A percentile compares a stretch with the other conserved stretches of the same genome.
These are phyloP conservation scores for Agrypnus murinus DNA, from an alignment of 2,888 invertebrate species.

Conservation along the genomic window DNA sequence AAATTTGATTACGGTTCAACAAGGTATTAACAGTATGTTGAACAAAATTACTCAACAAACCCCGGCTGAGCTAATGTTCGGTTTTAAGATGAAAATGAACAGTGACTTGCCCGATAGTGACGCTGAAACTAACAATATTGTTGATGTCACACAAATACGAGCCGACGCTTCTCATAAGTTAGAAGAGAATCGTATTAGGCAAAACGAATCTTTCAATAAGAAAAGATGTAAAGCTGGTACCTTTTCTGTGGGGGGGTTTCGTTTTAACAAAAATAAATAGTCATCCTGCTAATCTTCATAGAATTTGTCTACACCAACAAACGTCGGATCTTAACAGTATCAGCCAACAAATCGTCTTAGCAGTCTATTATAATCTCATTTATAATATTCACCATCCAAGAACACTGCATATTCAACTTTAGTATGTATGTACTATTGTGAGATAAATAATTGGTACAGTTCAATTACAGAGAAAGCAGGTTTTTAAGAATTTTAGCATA, in stretches of 20 bases:
- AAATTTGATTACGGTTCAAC: constrained; percentile 9
- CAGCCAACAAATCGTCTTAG: too few species aligned
- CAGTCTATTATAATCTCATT: too few species aligned
- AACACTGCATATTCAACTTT: too few species aligned
- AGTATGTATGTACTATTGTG: too few species aligned
- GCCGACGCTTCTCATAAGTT: neutral
- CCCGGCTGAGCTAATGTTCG: constrained; percentile 18
- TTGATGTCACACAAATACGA: neutral
- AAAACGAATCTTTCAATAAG: neutral
- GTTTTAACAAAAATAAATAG: too few species aligned
- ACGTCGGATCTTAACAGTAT: too few species aligned
- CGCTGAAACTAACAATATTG: neutral
- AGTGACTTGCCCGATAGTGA: neutral
- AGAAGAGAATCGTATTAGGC: neutral
- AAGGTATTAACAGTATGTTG: constrained; percentile 11
- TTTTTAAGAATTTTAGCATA: too few species aligned
- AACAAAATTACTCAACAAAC: neutral
- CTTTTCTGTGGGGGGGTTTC: neutral
- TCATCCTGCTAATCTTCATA: too few species aligned
- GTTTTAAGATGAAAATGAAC: neutral
- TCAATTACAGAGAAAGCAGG: too few species aligned
- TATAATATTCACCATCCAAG: too few species aligned
- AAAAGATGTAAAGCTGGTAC: neutral
- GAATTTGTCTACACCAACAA: too few species aligned
- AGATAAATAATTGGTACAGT: too few species aligned